Conservation (phyloP, 2,797 vertebrate genomes). For the Acrocephalus scirpaceus region DNA sequence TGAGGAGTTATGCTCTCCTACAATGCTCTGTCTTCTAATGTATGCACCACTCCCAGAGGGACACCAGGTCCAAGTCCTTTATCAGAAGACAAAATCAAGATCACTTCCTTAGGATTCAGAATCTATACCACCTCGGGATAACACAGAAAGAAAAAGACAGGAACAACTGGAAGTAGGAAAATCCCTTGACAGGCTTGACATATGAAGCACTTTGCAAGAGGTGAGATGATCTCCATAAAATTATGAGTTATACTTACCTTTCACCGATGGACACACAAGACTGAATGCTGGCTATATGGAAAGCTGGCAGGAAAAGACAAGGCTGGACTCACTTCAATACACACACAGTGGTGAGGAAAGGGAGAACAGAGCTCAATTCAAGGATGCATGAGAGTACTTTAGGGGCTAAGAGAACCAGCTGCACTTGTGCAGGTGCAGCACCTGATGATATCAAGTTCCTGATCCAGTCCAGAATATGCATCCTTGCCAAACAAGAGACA, state of each 20-base stretch:
- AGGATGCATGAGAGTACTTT: background rate
- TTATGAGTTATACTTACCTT: background rate
- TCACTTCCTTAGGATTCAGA: background rate
- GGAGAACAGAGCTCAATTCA: background rate
- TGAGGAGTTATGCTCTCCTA: background rate
- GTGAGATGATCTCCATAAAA: background rate
- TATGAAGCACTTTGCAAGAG: background rate
- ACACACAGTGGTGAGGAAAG: background rate
- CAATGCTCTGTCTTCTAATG: background rate
- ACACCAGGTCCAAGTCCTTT: background rate
- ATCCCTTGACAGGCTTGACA: background rate
- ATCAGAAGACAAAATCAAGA: background rate
- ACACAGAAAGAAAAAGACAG: background rate
- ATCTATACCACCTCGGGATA: background rate
- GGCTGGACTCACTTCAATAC: background rate
- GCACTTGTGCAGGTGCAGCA: background rate
- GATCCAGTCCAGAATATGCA: background rate
- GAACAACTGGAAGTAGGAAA: background rate
- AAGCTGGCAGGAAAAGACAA: background rate
- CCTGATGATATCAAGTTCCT: background rate
- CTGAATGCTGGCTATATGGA: background rate
- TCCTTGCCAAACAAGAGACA: background rate
- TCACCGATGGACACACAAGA: background rate
- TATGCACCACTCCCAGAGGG: background rate
- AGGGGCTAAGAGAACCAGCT: background rate